These are phyloP conservation scores for Tribolium castaneum DNA, from an alignment of 1,140 invertebrate species.

Conservation along the genomic window DNA sequence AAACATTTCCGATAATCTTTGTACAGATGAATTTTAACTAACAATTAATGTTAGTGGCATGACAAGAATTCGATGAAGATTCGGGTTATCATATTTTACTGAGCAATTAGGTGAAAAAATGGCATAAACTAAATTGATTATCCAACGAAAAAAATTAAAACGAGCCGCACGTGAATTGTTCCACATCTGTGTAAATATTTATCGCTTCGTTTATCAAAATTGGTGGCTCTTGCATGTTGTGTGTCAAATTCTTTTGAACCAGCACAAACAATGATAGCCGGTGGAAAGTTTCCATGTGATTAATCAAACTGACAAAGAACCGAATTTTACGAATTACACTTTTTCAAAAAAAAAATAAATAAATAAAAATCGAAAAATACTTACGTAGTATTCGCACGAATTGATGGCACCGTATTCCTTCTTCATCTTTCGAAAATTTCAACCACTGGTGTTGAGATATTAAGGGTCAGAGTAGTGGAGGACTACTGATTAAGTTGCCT, in stretches of 20 bases:
- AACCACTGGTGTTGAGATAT: neutral
- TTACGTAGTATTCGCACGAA: neutral
- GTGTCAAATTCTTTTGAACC: constrained; percentile 3
- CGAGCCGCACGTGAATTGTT: neutral
- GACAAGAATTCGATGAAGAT: neutral
- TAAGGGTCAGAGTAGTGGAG: constrained; percentile 19
- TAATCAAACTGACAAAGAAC: neutral
- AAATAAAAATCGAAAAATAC: constrained; percentile 10
- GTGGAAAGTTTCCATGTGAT: constrained; percentile 14
- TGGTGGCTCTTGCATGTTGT: neutral
- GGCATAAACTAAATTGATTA: neutral
- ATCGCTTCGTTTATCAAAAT: constrained; percentile 1
- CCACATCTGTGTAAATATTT: neutral
- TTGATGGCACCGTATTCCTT: constrained; percentile 23
- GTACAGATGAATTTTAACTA: neutral
- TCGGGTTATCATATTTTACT: neutral
- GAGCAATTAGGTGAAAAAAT: neutral
- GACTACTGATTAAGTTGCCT: neutral
- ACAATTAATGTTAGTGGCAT: neutral
- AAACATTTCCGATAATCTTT: constrained; percentile 31
- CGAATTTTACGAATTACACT: neutral
- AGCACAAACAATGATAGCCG: neutral
- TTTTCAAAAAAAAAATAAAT: neutral
- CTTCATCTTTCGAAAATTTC: neutral
- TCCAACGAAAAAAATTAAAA: neutral